Evolutionary conservation across 2,797 vertebrate species (phyloP).

Genomic region (Sebastes nivosus): DNA sequence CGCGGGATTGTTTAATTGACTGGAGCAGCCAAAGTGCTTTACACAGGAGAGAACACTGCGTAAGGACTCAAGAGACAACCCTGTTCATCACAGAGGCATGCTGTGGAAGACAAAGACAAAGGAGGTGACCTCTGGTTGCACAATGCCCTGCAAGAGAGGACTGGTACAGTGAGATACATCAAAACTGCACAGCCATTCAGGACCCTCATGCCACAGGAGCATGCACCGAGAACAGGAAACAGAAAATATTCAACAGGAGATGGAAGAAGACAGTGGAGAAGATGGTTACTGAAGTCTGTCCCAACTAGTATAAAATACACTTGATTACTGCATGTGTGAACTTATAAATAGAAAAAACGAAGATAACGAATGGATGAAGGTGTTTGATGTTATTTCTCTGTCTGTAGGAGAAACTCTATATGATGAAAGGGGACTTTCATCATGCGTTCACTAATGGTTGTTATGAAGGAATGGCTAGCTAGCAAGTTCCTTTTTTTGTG

Average conservation of each 20-base stretch:
- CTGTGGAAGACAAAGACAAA: slow-evolving; percentile 67
- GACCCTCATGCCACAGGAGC: slow-evolving; percentile 80
- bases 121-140: slow-evolving; percentile 54
- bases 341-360: not conserved
- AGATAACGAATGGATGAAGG: not conserved
- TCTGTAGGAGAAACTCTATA: slow-evolving; percentile 7
- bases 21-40: slow-evolving; percentile 57
- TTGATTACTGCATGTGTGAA: not conserved
- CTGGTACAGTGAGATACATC: slow-evolving; percentile 49
- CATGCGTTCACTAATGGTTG: not conserved
- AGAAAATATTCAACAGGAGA: slow-evolving; percentile 62
- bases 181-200: slow-evolving; percentile 70
- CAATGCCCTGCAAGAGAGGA: slow-evolving; percentile 72
- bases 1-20: slow-evolving; percentile 24
- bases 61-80: slow-evolving; percentile 49
- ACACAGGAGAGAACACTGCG: slow-evolving; percentile 43
- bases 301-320: not conserved
- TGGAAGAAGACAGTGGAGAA: slow-evolving; percentile 70
- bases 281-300: slow-evolving; percentile 18
- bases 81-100: slow-evolving; percentile 67
- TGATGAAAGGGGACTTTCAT: not conserved
- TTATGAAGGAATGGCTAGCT: not conserved
- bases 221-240: slow-evolving; percentile 78
- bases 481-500: not conserved
- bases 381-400: slow-evolving; percentile 24